Evolutionary conservation across 2,888 invertebrate genomes (phyloP).

Genomic region (Strigamia maritima): DNA sequence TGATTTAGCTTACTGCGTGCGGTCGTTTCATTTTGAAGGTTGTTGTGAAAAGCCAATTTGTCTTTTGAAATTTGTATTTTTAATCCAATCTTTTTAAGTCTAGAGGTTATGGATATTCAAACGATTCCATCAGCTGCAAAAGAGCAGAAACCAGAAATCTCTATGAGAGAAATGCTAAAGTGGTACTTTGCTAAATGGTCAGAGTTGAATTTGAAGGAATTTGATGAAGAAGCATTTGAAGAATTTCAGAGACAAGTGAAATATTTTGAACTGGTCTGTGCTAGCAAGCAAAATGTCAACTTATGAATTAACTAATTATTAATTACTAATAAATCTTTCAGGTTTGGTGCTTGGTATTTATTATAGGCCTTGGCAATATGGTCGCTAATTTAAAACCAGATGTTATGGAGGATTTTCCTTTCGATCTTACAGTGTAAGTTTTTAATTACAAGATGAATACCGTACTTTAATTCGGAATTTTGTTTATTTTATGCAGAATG

Average conservation of each 20-base stretch:
- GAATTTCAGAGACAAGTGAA: background rate
- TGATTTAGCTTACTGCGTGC: background rate
- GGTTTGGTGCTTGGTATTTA: background rate
- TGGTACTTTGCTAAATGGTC: background rate
- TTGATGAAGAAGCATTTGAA: background rate
- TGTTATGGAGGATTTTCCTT: background rate
- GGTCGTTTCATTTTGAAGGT: background rate
- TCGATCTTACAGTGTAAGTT: background rate
- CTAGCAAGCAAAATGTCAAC: background rate
- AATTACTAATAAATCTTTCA: background rate
- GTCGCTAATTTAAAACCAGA: background rate
- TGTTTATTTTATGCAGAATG: background rate
- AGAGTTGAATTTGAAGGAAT: background rate
- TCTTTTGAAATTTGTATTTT: background rate
- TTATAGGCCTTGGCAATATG: background rate
- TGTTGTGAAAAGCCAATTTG: background rate
- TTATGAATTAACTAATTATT: background rate
- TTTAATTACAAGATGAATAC: background rate
- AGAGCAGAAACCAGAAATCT: conserved; percentile 34
- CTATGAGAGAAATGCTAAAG: background rate
- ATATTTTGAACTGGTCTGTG: background rate
- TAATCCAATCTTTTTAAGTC: background rate
- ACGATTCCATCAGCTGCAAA: background rate
- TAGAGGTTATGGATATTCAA: background rate
- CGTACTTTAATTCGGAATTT: too few species aligned